Conservation (phyloP, 2,888 invertebrate species). For the Drosophila melanosoma region DNA sequence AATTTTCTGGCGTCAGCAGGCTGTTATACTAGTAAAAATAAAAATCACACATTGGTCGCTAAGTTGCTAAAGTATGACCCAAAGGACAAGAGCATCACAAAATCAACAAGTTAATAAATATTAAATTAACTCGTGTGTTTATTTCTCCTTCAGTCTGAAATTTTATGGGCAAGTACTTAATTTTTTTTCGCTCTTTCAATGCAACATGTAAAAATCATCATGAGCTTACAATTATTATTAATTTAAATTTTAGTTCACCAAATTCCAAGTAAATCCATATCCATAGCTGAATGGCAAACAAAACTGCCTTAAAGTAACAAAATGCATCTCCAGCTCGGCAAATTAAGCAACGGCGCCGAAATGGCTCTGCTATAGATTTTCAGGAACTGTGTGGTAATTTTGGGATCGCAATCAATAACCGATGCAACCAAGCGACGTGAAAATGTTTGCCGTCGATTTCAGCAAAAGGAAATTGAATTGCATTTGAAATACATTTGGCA, state of each 20-base stretch:
- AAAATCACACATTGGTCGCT: not conserved
- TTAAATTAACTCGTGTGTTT: not conserved
- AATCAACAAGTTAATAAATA: slow-evolving; percentile 2
- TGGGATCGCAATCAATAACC: slow-evolving; percentile 58
- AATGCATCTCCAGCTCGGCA: slow-evolving; percentile 23
- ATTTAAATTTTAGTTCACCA: slow-evolving; percentile 11
- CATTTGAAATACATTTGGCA: slow-evolving; percentile 69
- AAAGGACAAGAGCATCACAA: not conserved
- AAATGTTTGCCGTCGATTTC: slow-evolving; percentile 21
- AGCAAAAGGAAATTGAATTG: slow-evolving; percentile 67
- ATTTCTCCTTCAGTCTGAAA: not conserved
- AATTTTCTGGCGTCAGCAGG: not conserved
- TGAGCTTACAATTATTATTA: slow-evolving; percentile 5
- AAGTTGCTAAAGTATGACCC: not conserved
- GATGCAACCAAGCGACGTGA: slow-evolving; percentile 27
- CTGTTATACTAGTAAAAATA: not conserved
- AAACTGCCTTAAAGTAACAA: not conserved
- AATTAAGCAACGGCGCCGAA: slow-evolving; percentile 21
- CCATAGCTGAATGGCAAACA: not conserved
- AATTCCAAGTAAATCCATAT: slow-evolving; percentile 9
- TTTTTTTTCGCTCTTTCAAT: not conserved
- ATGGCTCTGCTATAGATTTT: slow-evolving; percentile 17
- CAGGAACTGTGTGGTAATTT: slow-evolving; percentile 46
- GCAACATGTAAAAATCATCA: slow-evolving; percentile 1
- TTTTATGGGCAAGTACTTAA: not conserved